Conservation (phyloP, 1,140 invertebrate genomes). For the Telenomus remus region DNA sequence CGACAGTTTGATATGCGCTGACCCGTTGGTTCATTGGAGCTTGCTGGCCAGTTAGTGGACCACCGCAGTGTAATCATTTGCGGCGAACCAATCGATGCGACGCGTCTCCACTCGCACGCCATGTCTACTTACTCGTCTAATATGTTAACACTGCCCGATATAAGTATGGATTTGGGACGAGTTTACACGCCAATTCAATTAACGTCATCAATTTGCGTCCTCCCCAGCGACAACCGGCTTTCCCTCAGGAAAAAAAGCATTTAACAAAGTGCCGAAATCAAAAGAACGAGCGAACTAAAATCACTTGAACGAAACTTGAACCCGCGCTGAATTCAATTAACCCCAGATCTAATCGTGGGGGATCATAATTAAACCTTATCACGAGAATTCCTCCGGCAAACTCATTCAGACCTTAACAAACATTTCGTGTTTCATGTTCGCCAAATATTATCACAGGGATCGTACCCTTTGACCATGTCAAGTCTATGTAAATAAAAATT, state of each 20-base stretch:
- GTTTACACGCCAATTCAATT: slow-evolving; percentile 8
- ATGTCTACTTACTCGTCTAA: slow-evolving; percentile 34
- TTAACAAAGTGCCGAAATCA: too few species aligned
- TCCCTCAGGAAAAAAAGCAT: too few species aligned
- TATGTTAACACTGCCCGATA: slow-evolving; percentile 14
- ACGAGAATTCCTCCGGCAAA: slow-evolving; percentile 1
- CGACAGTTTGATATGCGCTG: slow-evolving; percentile 47
- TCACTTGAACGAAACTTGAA: slow-evolving; percentile 7
- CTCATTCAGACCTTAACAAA: slow-evolving; percentile 10
- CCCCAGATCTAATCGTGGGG: slow-evolving; percentile 8
- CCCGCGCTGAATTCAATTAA: slow-evolving; percentile 14
- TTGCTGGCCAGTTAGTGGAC: slow-evolving; percentile 69
- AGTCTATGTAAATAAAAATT: too few species aligned
- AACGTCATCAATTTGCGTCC: not conserved
- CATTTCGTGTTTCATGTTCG: slow-evolving; percentile 4
- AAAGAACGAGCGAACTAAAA: not conserved
- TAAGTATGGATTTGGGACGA: slow-evolving; percentile 12
- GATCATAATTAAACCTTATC: slow-evolving; percentile 32
- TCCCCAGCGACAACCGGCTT: too few species aligned
- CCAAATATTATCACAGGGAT: slow-evolving; percentile 10
- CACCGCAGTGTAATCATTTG: slow-evolving; percentile 73
- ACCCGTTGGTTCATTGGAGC: slow-evolving; percentile 51
- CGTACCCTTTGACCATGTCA: not conserved
- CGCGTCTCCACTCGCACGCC: slow-evolving; percentile 7
- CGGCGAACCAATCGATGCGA: slow-evolving; percentile 66